Base-by-base conservation (phyloP, 2,113 vertebrate genomes). In the Perognathus longimembris region DNA sequence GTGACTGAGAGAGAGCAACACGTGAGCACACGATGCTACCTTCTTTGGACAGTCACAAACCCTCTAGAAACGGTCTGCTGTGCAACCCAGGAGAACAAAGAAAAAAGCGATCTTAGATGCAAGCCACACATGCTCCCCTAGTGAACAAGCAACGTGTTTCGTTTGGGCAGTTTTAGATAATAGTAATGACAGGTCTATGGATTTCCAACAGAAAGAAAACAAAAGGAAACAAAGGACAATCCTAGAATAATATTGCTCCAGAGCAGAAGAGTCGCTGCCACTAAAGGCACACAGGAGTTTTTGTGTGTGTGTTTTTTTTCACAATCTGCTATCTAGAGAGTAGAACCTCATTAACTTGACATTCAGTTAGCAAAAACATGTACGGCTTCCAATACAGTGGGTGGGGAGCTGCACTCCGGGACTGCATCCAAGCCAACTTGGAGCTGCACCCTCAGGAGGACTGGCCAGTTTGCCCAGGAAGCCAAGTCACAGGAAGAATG, bases 341-440 rank as follows among this genome's bases (percentile, higher is more conserved):
- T 80, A 83, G 86, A 85, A 88, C 26, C 70, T 93, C 88, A 90
- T 74, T 64, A 77, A 70, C 34, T 61, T 73, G 89, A 86, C 89
- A 92, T 93, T 91, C 74, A 66, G 67, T 45, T 84, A 84, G 32
- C 91, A 94, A 94, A 93, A 92, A 59, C 86, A 92, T n/a, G 40
- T 78, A 64, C 24, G 6, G 67, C 50, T 85, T 84, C 79, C 79
- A 95, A 69, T 18, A 17, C 0, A n/a, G 66, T 74, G 80, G 76
- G 91, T 59, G 79, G 71, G 28, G 24, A 40, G 24, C 40, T 45
- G 21, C 4, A 12, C 6, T 85, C 50, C 79, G 84, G 80, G 64
- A 76, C 45, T 32, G 20, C 14, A 24, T 30, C 14, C 22, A 24
- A 87, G 81, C 80, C 93, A 88, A 38, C n/a, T 63, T n/a, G 0